Conservation (phyloP, 2,113 vertebrate genomes). For the Aptenodytes forsteri region DNA sequence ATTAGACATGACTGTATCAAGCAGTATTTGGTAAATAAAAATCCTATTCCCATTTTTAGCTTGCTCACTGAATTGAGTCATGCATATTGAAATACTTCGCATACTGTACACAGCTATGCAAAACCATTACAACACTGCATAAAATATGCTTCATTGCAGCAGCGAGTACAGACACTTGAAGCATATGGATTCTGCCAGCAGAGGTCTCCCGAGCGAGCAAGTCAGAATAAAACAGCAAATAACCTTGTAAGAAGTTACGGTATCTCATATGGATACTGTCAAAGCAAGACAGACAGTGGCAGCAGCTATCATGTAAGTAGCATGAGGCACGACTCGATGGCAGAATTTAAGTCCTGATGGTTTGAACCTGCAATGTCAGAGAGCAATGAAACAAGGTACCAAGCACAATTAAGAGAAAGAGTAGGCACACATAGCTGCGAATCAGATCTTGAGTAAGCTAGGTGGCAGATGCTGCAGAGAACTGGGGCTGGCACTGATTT, state of each 20-base stretch:
- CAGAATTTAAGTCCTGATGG: not conserved
- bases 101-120: not conserved
- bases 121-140: not conserved
- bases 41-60: not conserved
- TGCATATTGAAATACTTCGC: not conserved
- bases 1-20: not conserved
- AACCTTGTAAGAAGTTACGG: rapidly evolving
- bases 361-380: not conserved
- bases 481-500: not conserved
- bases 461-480: not conserved
- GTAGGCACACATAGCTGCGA: not conserved
- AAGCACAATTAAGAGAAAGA: not conserved
- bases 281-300: not conserved
- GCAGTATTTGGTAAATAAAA: not conserved
- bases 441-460: not conserved
- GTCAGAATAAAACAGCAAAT: not conserved
- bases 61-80: not conserved
- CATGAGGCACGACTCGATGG: not conserved
- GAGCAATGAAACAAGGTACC: not conserved
- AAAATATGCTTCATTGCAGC: not conserved
- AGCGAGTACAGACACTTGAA: not conserved
- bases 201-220: not conserved
- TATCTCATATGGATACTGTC: not conserved
- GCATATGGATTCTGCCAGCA: not conserved
- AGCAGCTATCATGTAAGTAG: not conserved